Percentiles rank a stretch among this genome's conserved stretches.
phyloP scores from a whole-genome alignment of 2,797 vertebrate genomes.

The Chaunax sp. region DNA sequence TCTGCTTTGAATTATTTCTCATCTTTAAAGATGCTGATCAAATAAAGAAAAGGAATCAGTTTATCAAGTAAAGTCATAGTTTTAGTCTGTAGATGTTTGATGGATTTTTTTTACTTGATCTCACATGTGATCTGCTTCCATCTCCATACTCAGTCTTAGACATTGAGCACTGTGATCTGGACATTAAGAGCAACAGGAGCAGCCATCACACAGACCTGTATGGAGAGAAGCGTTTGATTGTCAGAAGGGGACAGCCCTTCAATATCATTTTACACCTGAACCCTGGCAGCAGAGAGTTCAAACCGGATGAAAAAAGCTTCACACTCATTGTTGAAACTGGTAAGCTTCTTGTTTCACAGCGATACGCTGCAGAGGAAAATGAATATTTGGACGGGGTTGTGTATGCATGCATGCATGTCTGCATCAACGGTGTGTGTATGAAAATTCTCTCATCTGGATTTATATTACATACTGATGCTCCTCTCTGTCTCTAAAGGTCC shows the following conservation, averaged over 20 bases:
- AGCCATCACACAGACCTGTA: slow-evolving; percentile 83
- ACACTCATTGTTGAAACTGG: slow-evolving; percentile 82
- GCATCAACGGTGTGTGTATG: neutral
- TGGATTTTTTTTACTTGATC: too few relatives aligned
- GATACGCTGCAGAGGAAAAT: neutral
- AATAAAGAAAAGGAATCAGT: neutral
- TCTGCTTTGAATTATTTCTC: slow-evolving; percentile 3
- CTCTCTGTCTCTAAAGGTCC: slow-evolving; percentile 75
- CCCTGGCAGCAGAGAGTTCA: slow-evolving; percentile 71
- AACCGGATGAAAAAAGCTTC: slow-evolving; percentile 71
- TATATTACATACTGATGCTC: too few relatives aligned
- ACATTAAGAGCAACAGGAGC: slow-evolving; percentile 81
- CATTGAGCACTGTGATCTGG: slow-evolving; percentile 84
- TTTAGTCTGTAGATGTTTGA: too few relatives aligned
- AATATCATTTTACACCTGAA: slow-evolving; percentile 80
- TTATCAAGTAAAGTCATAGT: neutral
- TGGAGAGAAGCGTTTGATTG: slow-evolving; percentile 78
- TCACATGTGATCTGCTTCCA: neutral
- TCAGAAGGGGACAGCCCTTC: slow-evolving; percentile 89
- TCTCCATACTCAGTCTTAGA: slow-evolving; percentile 75
- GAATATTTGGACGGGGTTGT: neutral
- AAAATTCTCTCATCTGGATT: slow-evolving; percentile 1
- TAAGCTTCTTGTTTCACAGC: slow-evolving; percentile 40
- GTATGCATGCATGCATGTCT: neutral
- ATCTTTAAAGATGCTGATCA: neutral